These are phyloP conservation scores for Elegia similella DNA, from an alignment of 2,888 invertebrate species.

Conservation along the genomic window DNA sequence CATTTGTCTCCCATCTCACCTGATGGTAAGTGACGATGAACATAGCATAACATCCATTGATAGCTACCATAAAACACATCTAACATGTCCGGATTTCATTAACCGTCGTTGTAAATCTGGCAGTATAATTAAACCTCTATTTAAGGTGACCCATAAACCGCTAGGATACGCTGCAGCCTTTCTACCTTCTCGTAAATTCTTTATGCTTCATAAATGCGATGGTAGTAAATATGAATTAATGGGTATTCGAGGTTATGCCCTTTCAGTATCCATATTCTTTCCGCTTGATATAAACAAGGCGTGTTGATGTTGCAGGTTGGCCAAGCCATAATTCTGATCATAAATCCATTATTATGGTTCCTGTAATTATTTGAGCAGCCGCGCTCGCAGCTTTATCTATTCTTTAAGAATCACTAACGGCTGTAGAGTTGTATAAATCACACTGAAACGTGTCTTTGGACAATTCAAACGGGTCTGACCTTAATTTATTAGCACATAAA, in stretches of 20 bases:
- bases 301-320: conserved; percentile 47
- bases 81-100: conserved; percentile 42
- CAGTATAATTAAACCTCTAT: conserved; percentile 62
- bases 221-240: conserved; percentile 76
- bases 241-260: conserved; percentile 60
- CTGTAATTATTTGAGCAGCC: conserved; percentile 35
- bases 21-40: too few species aligned
- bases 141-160: conserved; percentile 70
- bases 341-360: conserved; percentile 44
- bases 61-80: conserved; percentile 8
- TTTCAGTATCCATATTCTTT: conserved; percentile 53
- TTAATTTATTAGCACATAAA: neutral
- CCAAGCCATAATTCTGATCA: conserved; percentile 40
- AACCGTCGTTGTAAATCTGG: conserved; percentile 49
- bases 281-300: conserved; percentile 46
- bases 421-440: neutral
- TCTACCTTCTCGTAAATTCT: conserved; percentile 71
- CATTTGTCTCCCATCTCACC: too few species aligned
- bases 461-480: neutral
- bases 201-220: conserved; percentile 76
- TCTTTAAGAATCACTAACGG: neutral
- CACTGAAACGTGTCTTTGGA: neutral
- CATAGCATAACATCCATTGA: too few species aligned
- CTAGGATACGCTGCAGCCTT: conserved; percentile 63
- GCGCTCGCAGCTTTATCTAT: conserved; percentile 20